Conservation (phyloP, 1,140 invertebrate species). For the Macrotrachela quadricornifera region DNA sequence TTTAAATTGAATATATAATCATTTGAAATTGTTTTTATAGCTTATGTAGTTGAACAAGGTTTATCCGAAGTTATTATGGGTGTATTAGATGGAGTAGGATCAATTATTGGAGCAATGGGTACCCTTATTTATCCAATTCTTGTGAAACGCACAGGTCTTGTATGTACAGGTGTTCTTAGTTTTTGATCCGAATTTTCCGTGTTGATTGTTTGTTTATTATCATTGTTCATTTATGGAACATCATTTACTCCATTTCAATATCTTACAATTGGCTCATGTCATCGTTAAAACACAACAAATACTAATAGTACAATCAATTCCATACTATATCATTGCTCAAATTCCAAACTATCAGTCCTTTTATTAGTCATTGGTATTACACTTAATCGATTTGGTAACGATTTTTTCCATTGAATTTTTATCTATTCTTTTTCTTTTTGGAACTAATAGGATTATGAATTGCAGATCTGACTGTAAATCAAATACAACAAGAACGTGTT, state of each 20-base stretch:
- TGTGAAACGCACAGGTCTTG: conserved; percentile 5
- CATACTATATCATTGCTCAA: too few species aligned
- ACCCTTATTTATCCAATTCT: conserved; percentile 9
- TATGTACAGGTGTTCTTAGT: background rate
- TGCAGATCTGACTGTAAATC: conserved; percentile 5
- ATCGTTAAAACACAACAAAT: too few species aligned
- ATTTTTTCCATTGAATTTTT: too few species aligned
- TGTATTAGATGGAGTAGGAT: conserved; percentile 8
- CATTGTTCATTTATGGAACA: conserved; percentile 1
- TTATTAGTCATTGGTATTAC: too few species aligned
- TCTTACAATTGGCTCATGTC: too few species aligned
- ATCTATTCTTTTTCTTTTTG: too few species aligned
- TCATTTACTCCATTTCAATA: background rate
- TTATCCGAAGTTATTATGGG: conserved; percentile 10
- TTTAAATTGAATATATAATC: too few species aligned
- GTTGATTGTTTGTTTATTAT: background rate
- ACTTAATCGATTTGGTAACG: too few species aligned
- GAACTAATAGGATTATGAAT: background rate
- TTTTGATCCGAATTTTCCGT: background rate
- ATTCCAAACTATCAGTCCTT: too few species aligned
- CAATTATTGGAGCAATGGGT: conserved; percentile 10
- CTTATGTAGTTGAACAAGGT: conserved; percentile 10
- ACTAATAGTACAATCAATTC: too few species aligned
- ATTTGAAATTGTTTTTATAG: background rate
- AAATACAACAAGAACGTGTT: conserved; percentile 6